Evolutionary conservation across 2,888 invertebrate species (phyloP), one percentile per base, ranked within the genome.

Genomic region (Crossocerus cetratus): DNA sequence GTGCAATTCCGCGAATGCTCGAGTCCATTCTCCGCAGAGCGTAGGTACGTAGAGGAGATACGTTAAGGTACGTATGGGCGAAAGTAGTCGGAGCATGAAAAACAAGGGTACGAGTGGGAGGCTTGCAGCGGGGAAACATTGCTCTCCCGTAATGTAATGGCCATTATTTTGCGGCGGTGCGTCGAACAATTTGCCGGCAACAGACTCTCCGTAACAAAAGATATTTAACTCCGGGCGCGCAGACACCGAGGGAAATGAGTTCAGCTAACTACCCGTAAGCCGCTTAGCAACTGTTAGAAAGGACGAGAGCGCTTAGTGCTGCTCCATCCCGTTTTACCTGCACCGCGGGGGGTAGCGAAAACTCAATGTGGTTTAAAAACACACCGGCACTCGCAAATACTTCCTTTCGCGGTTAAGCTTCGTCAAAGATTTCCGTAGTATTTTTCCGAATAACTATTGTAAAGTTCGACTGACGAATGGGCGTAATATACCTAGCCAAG

Each of bases 261-360:
- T 81, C 70, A 55, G 72, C 77, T 76, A 76, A 80, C 80, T 81
- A 81, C 72, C 63, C 22, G 65, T 72, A 80, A 81, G 75, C 82
- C 65, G 76, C 82, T 81, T 81, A 80, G 72, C 56, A 79, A 76
- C 74, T 81, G 72, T 80, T 80, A 80, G 69, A 75, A 69, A 74
- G 54, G 74, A 69, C 74, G 55, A 69, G 71, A 58, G 67, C 72
- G 72, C 57, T 70, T 63, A 61, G 71, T 68, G 72, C 63, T 69
- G 63, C 72, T 62, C 16, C 63, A 21, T 21, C 58, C 66, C 57
- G 45, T 62, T 76, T 73, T 68, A 21, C 60, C 61, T 60, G 32
- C 20, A 14, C 14, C 21, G 43, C 42, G 43, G n/a, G 1, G 2
- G 53, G 45, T 56, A 16, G n/a, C 42, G 53, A 20, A 32, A 54